Percentiles rank a stretch among this genome's conserved stretches.
These are phyloP conservation scores for Syngnathus typhle DNA, from an alignment of 2,113 vertebrate species.

Conservation along the genomic window DNA sequence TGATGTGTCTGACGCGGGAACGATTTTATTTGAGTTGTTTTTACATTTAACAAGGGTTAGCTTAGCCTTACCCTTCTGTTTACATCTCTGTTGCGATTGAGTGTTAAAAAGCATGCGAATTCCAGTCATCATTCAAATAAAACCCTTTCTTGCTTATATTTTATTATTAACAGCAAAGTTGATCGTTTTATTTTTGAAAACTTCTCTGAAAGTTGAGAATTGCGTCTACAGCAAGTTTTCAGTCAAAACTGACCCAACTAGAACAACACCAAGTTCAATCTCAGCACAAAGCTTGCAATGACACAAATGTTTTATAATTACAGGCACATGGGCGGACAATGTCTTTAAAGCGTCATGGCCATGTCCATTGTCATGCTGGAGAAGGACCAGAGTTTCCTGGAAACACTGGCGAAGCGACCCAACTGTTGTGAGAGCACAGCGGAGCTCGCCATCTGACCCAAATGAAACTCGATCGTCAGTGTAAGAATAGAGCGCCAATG, in stretches of 20 bases:
- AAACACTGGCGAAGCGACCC: conserved; percentile 4
- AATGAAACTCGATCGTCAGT: conserved; percentile 53
- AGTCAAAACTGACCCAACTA: neutral
- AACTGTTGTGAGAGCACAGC: conserved; percentile 6
- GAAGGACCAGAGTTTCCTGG: conserved; percentile 8
- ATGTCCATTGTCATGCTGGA: conserved; percentile 1
- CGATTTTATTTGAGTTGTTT: no score
- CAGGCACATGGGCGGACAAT: neutral
- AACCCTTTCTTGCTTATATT: neutral
- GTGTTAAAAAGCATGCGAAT: neutral
- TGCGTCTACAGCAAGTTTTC: no score
- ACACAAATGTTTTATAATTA: neutral
- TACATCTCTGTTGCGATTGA: neutral
- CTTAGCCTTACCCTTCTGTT: neutral
- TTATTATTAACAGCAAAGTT: neutral
- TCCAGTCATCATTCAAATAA: neutral
- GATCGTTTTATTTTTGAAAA: neutral
- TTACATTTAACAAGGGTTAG: no score
- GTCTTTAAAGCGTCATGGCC: neutral
- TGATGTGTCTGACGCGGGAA: no score
- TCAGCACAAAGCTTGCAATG: neutral
- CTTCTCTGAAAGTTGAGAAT: neutral
- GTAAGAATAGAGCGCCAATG: conserved; percentile 52
- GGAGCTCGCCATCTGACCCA: conserved; percentile 26
- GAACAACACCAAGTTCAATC: neutral